phyloP scores from a whole-genome alignment of 2,888 invertebrate species.

The Andrena bucephala region DNA sequence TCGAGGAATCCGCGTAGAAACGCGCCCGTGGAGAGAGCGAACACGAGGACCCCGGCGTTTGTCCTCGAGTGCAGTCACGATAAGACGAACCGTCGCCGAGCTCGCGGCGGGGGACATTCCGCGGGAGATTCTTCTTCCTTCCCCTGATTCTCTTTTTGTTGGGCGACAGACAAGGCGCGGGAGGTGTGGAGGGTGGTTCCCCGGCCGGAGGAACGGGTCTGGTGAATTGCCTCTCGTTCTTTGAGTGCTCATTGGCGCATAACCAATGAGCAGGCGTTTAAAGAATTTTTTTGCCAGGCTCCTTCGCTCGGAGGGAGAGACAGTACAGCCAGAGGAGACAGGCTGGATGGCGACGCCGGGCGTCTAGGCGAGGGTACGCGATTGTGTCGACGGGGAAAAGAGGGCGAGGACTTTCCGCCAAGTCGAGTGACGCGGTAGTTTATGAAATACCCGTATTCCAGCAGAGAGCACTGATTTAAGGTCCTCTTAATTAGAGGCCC shows the following conservation, averaged over 20 bases:
- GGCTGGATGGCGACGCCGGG: constrained; percentile 26
- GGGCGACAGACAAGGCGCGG: constrained; percentile 27
- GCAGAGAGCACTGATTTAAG: constrained; percentile 20
- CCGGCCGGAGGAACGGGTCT: constrained; percentile 46
- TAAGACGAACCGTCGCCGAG: constrained; percentile 44
- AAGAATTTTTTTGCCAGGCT: constrained; percentile 57
- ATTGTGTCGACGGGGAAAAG: constrained; percentile 24
- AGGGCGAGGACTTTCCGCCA: constrained; percentile 23
- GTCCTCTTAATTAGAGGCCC: constrained; percentile 38
- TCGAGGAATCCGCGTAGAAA: not conserved
- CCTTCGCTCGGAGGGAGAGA: not conserved
- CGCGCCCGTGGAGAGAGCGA: constrained; percentile 14
- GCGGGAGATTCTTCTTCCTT: constrained; percentile 36
- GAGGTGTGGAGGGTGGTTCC: constrained; percentile 2
- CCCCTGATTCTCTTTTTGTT: constrained; percentile 14
- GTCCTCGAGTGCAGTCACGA: constrained; percentile 35
- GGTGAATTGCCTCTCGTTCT: constrained; percentile 60
- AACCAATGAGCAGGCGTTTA: constrained; percentile 62
- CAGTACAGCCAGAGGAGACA: constrained; percentile 3
- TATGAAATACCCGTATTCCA: constrained; percentile 48
- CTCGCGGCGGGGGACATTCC: constrained; percentile 50
- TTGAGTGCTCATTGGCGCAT: constrained; percentile 63
- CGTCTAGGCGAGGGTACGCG: constrained; percentile 24
- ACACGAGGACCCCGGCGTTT: constrained; percentile 3
- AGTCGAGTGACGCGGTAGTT: constrained; percentile 48